These are phyloP conservation scores for Tinamus major DNA, from an alignment of 2,797 vertebrate genomes.

Conservation along the genomic window DNA sequence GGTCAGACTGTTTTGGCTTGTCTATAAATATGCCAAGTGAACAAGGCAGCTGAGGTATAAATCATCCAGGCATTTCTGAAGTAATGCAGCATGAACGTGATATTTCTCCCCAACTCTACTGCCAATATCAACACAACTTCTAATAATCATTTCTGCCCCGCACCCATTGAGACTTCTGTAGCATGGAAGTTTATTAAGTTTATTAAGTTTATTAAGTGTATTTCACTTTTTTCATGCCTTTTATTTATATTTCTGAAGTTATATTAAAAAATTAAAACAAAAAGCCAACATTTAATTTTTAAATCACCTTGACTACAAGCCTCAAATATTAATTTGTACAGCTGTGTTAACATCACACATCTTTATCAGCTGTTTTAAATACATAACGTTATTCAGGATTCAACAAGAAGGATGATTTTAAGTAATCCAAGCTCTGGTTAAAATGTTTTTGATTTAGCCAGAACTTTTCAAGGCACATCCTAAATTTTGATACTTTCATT, in stretches of 20 bases:
- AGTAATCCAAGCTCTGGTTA: neutral
- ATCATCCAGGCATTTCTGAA: neutral
- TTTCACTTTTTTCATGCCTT: neutral
- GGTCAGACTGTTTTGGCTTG: neutral
- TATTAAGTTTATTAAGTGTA: neutral
- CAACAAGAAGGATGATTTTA: neutral
- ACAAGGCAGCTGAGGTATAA: neutral
- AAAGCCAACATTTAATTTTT: neutral
- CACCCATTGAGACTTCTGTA: neutral
- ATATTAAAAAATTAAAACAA: neutral
- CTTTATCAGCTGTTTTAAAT: neutral
- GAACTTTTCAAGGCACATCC: neutral
- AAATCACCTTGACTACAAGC: neutral
- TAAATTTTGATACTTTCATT: no score
- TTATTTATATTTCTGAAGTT: neutral
- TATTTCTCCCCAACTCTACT: neutral
- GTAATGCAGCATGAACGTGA: neutral
- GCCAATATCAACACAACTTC: neutral
- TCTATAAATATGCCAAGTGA: neutral
- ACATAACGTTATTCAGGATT: neutral
- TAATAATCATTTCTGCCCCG: neutral
- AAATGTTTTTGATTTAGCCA: neutral
- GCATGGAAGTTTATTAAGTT: neutral
- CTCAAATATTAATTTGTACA: neutral
- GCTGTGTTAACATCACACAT: neutral